Evolutionary conservation across 2,113 vertebrate species (phyloP).

Genomic region (Atherinomorus stipes): DNA sequence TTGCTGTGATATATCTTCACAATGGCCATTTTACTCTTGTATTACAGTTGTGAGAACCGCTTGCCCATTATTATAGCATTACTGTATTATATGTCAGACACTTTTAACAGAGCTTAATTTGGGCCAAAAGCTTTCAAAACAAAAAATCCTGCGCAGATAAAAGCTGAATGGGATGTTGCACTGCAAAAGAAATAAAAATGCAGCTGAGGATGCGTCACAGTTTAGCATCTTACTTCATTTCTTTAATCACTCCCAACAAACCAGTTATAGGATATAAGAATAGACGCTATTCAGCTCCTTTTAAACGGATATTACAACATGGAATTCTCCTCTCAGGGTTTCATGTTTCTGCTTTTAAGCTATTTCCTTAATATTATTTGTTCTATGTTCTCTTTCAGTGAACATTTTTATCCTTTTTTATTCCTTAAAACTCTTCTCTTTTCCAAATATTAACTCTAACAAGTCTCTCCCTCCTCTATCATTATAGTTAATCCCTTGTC

Average conservation of each 20-base stretch:
- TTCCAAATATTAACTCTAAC: too few species aligned
- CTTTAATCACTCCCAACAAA: slow-evolving; percentile 11
- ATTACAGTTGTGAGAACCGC: too few species aligned
- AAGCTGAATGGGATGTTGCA: slow-evolving; percentile 1
- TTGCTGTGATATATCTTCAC: neutral
- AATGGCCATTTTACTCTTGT: neutral
- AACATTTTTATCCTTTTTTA: too few species aligned
- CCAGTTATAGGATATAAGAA: slow-evolving; percentile 23
- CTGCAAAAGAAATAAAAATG: neutral
- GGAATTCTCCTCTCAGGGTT: neutral
- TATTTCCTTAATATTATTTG: too few species aligned
- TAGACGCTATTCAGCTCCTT: slow-evolving; percentile 18
- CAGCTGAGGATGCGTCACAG: slow-evolving; percentile 3
- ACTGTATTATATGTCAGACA: too few species aligned
- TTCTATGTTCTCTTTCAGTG: too few species aligned
- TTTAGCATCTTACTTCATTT: slow-evolving; percentile 1
- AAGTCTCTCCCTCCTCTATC: neutral
- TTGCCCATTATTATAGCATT: too few species aligned
- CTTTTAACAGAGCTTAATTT: slow-evolving; percentile 11
- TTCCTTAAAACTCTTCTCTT: slow-evolving; percentile 2
- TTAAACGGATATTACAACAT: neutral
- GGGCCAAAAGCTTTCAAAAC: neutral
- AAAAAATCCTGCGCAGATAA: neutral
- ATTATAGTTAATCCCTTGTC: too few species aligned
- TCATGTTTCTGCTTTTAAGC: slow-evolving; percentile 21